phyloP scores from a whole-genome alignment of 2,113 vertebrate species.

The Ammospiza caudacuta region DNA sequence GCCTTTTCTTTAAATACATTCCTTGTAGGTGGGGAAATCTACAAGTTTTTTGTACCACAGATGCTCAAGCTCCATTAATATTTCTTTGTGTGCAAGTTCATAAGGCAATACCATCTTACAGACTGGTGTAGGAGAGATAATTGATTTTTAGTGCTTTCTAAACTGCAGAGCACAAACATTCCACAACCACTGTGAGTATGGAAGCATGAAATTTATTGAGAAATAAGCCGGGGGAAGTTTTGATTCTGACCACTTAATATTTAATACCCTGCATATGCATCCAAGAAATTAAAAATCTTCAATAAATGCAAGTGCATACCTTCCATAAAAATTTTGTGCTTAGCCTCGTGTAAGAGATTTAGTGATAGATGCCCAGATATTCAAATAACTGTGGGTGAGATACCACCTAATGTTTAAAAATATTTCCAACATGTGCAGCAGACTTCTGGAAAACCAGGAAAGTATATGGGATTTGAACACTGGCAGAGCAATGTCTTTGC shows the following conservation, averaged over 20 bases:
- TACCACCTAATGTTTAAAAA: not conserved
- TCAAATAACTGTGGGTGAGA: not conserved
- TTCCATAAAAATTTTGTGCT: not conserved
- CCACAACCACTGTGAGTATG: not conserved
- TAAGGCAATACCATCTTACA: not conserved
- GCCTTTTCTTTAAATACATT: constrained; percentile 38
- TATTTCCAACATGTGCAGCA: accelerated
- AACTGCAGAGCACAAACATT: not conserved
- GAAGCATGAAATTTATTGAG: not conserved
- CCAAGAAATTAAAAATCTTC: not conserved
- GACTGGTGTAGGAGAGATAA: not conserved
- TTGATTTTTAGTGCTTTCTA: not conserved
- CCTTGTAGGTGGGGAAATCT: constrained; percentile 17
- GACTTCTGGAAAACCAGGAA: not conserved
- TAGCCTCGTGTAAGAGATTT: not conserved
- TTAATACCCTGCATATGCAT: not conserved
- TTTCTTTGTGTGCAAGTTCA: not conserved
- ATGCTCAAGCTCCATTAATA: not conserved
- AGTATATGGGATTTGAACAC: not conserved
- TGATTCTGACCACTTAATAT: not conserved
- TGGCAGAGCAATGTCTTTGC: not conserved
- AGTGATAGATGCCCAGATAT: not conserved
- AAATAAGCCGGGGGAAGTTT: not conserved
- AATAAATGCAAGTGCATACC: not conserved
- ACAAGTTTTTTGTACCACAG: not conserved